Evolutionary conservation across 2,113 vertebrate genomes (phyloP).

Genomic region (Lampris incognitus): DNA sequence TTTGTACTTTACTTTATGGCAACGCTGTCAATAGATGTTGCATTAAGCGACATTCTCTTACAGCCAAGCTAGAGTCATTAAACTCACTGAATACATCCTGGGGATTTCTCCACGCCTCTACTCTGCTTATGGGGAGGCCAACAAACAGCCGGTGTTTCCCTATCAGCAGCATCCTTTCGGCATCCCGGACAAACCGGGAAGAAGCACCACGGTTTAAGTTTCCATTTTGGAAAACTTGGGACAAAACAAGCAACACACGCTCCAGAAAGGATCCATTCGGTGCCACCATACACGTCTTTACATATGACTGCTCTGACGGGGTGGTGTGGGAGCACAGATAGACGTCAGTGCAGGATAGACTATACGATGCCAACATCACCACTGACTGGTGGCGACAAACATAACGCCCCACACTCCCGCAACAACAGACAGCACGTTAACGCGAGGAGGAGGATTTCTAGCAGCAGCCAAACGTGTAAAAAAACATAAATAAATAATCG

Average conservation of each 20-base stretch:
- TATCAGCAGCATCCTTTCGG: background rate
- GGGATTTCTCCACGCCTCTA: conserved; percentile 7
- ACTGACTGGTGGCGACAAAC: conserved; percentile 67
- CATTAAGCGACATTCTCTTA: no score
- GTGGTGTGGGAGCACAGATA: conserved; percentile 58
- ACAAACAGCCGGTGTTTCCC: background rate
- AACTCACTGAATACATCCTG: background rate
- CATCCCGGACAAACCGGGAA: no score
- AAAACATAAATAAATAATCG: conserved; percentile 24
- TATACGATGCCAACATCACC: conserved; percentile 22
- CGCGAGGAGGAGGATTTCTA: conserved; percentile 58
- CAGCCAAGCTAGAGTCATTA: no score
- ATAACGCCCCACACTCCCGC: conserved; percentile 69
- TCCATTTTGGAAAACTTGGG: no score
- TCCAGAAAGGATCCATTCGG: no score
- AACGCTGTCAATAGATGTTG: no score
- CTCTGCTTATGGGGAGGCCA: conserved; percentile 17
- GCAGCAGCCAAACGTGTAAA: conserved; percentile 32
- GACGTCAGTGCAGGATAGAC: conserved; percentile 60
- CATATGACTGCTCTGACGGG: conserved; percentile 50
- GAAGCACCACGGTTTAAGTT: no score
- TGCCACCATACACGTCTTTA: background rate
- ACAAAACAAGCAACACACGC: no score
- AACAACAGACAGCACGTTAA: conserved; percentile 47
- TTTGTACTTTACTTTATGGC: background rate